Evolutionary conservation across 1,140 invertebrate species (phyloP).

Genomic region (Telenomus remus): DNA sequence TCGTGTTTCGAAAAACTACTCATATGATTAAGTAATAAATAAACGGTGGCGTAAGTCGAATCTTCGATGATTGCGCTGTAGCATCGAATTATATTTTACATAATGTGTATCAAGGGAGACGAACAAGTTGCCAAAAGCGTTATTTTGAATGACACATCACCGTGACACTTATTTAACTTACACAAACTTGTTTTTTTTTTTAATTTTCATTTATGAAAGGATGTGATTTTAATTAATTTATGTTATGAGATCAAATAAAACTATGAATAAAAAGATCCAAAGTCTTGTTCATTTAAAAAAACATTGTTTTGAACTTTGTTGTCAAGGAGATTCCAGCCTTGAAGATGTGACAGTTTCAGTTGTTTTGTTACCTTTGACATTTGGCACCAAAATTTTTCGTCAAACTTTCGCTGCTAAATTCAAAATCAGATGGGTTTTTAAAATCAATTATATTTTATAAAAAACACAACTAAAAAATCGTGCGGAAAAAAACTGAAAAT

Average conservation of each 20-base stretch:
- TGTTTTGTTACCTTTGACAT: constrained; percentile 36
- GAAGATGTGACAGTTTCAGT: constrained; percentile 19
- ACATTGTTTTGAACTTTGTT: constrained; percentile 2
- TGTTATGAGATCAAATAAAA: constrained; percentile 49
- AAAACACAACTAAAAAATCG: constrained; percentile 14
- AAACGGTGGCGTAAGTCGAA: constrained; percentile 18
- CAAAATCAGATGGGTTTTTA: constrained; percentile 41
- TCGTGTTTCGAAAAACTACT: constrained; percentile 37
- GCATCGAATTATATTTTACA: constrained; percentile 56
- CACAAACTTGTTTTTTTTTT: constrained; percentile 48
- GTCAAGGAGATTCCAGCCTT: not conserved
- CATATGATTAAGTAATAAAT: constrained; percentile 31
- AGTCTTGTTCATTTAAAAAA: not conserved
- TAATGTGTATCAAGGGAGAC: constrained; percentile 43
- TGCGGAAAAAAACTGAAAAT: constrained; percentile 36
- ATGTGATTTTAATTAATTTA: constrained; percentile 56
- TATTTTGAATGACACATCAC: constrained; percentile 49
- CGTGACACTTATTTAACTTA: constrained; percentile 58
- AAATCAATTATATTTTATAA: constrained; percentile 8
- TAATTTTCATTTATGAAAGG: constrained; percentile 33
- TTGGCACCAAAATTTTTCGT: constrained; percentile 27
- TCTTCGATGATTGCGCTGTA: constrained; percentile 48
- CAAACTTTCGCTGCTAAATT: not conserved
- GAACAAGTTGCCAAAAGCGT: constrained; percentile 55
- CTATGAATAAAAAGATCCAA: constrained; percentile 28